Evolutionary conservation across 2,113 vertebrate genomes (phyloP), one percentile per base, ranked within the genome.

Genomic region (Microcebus lehilahytsara): DNA sequence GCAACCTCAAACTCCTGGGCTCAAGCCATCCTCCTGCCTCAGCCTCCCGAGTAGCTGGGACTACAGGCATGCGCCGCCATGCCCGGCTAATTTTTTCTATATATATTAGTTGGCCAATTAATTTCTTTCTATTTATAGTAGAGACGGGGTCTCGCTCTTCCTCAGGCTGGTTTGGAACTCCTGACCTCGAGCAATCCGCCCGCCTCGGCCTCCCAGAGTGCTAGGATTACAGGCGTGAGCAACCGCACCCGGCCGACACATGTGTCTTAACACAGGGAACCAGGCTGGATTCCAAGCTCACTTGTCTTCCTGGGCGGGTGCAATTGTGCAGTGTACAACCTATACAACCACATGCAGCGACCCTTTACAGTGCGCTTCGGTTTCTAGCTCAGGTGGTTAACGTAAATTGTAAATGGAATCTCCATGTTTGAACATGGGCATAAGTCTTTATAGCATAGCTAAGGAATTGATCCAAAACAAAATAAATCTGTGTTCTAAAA

Each of bases 281-380:
- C 30, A n/a, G 34, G 23, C 25, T 83, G 85, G 53, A 83, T 66
- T 64, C 95, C 51, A 80, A 67, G 11, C 14, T 49, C 22, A 49
- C 9, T 1, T 56, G n/a, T 25, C 17, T 23, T 37, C 46, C 37
- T 17, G 9, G 37, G 37, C 37, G 3, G 42, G 67, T 37, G 23
- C 34, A 62, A 14, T 46, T 19, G 46, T 23, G 51, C 79, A 40
- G 56, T 9, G 32, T 34, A 53, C 17, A n/a, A 27, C 40, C 42
- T 32, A 9, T 5, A 72, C 37, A 51, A n/a, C 11, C 9, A 2
- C 0, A 4, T 0, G 14, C 3, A 23, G 53, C 23, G n/a, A 46
- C 23, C n/a, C n/a, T 75, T 67, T n/a, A 77, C 1, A 51, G 72
- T 19, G 7, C 23, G 37, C 27, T 90, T 92, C 60, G 67, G 49